A percentile compares a stretch with the other conserved stretches of the same genome.
These are phyloP conservation scores for Acrocephalus kingi DNA, from an alignment of 2,113 vertebrate genomes.

Conservation along the genomic window DNA sequence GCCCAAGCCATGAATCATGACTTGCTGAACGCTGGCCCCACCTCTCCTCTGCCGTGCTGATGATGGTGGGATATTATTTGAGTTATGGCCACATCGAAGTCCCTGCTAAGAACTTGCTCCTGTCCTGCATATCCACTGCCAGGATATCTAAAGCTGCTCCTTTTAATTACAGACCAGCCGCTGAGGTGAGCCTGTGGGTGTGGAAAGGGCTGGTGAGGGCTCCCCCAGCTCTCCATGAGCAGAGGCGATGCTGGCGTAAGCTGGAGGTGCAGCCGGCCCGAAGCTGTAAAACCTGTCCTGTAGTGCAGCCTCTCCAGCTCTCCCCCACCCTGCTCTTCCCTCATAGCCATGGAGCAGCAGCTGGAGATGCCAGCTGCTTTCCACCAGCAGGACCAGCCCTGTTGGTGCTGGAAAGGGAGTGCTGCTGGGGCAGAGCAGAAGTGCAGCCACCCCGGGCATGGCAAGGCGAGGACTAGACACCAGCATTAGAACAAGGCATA, in stretches of 20 bases:
- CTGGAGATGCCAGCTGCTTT: background rate
- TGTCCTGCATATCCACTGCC: background rate
- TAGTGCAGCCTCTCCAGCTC: fast-evolving
- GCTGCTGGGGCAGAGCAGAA: background rate
- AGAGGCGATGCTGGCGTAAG: fast-evolving
- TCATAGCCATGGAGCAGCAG: fast-evolving
- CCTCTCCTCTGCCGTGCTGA: background rate
- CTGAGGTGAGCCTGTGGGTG: background rate
- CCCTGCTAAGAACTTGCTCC: background rate
- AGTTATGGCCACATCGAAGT: fast-evolving
- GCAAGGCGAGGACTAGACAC: background rate
- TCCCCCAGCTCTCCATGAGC: background rate
- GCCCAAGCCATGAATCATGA: background rate
- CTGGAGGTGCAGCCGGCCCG: background rate
- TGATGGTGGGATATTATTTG: background rate
- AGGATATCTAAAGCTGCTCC: background rate
- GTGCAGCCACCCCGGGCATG: fast-evolving
- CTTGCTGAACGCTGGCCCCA: background rate
- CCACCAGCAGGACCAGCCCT: background rate
- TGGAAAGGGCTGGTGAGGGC: background rate
- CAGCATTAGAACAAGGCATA: background rate
- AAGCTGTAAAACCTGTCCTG: background rate
- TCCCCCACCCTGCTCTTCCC: background rate
- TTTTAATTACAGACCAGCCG: background rate
- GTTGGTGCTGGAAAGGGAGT: background rate